Base-by-base conservation (phyloP, 2,888 invertebrate genomes). In the Calameuta filiformis region DNA sequence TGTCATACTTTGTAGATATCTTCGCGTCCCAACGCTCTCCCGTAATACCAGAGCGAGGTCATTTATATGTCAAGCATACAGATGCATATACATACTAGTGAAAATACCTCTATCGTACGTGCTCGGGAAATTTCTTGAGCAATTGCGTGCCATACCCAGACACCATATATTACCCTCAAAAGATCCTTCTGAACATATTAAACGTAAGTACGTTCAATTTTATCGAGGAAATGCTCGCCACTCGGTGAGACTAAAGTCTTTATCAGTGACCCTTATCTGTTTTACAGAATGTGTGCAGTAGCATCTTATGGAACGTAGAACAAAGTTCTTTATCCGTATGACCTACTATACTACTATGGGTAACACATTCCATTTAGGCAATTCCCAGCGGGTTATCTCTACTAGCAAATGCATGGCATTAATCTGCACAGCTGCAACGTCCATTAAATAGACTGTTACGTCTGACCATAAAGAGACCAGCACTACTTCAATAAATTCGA, bases 1-100 rank as follows among this genome's bases (percentile, higher is more conserved):
- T 78, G 76, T 79, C 78, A 74, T 80, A 77, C 77, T 75, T 78
- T 71, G 73, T 79, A 80, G 68, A 76, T 76, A 73, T 33, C 68
- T 15, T 40, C 33, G 23, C 23, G 56, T 74, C 34, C 35, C 37
- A 73, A 74, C 35, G 31, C 12, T 35, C 71, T 31, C 73, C 35
- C 73, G 35, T 77, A 33, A 73, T 73, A 77, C 77, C 35, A 34
- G 68, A 69, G 77, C 74, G 68, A 74, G 77, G 73, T 56, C 68
- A 69, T 35, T 77, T 74, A 9, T 56, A 56, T 56, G 56, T 56
- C 56, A 15, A 56, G 56, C 56, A 56, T 56, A 56, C 56, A 23
- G 23, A 56, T 23, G 56, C 23, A 56, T 56, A 56, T 56, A 56
- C 9, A 23, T 56, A 56, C 56, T 23, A 56, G 56, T 23, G 56